These are phyloP conservation scores for Columba livia DNA, from an alignment of 2,113 vertebrate species.

Conservation along the genomic window DNA sequence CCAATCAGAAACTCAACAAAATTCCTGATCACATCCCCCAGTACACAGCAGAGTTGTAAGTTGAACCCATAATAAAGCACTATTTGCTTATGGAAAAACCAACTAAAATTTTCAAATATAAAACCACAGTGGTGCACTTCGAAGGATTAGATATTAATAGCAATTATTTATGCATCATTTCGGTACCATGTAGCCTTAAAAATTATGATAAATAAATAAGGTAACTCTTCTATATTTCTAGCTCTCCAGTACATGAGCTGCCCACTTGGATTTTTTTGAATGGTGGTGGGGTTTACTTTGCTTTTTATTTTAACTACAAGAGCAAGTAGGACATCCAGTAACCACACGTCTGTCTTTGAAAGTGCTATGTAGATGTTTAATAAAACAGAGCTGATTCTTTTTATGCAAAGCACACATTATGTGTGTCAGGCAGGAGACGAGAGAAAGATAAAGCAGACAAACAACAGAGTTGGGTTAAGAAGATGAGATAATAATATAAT, in stretches of 20 bases:
- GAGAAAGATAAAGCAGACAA: background rate
- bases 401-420: background rate
- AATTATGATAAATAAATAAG: background rate
- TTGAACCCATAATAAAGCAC: slow-evolving; percentile 5
- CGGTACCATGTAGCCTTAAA: background rate
- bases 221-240: background rate
- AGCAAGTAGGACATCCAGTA: background rate
- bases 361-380: background rate
- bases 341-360: background rate
- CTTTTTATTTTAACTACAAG: background rate
- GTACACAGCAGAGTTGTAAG: slow-evolving; percentile 97
- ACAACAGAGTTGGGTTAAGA: background rate
- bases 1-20: slow-evolving; percentile 95
- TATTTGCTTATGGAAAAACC: background rate
- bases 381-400: background rate
- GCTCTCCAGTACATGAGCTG: background rate
- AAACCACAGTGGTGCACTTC: background rate
- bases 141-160: background rate
- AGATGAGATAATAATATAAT: slow-evolving; percentile 1
- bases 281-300: background rate
- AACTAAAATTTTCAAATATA: background rate
- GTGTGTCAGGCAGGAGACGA: background rate
- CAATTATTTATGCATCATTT: background rate
- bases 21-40: slow-evolving; percentile 96
- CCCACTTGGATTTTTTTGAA: background rate